Base-by-base conservation (phyloP, 1,140 invertebrate species). In the Macrobrachium nipponense region DNA sequence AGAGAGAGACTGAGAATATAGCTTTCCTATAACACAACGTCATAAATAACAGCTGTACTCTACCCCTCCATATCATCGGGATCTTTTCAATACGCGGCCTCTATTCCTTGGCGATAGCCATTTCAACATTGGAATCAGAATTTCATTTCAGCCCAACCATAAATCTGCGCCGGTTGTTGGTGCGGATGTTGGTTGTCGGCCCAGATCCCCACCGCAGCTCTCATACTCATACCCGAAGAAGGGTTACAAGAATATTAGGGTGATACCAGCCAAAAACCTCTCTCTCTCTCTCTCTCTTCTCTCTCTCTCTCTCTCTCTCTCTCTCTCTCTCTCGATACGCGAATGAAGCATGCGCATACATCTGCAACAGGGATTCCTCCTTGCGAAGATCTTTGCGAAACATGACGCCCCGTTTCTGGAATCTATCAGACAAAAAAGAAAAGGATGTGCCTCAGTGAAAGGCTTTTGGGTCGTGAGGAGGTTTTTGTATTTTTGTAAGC, bases 61-160 rank as follows among this genome's bases (percentile, higher is more conserved):
- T 66, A 60, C 83, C 51, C 79, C 83, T 86, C 83, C 83, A 86
- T 86, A 86, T 86, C 83, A 86, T 86, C 83, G 60, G 64, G 83
- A 86, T 86, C 83, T 86, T 86, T 86, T 86, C 83, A 86, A 86
- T 86, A 86, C 83, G 75, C 83, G 76, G 83, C 83, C 83, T 51
- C 51, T 86, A 86, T 86, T 86, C 83, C 83, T 75, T 80, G 66
- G 83, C 83, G 83, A 86, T 86, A 86, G 83, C 83, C 83, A 86
- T 86, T 86, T 86, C 83, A 86, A 76, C 83, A 86, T 86, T 86
- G 83, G 83, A 79, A 86, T 86, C 83, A 86, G 83, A 86, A 86
- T 86, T 86, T 86, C 83, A 86, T 86, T 86, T 86, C 83, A 86
- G 76, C 60, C 51, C 64, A n/a, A 66, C 64, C 77, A 86, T 86